Conservation (phyloP, 2,113 vertebrate species). For the Mastomys natalensis region DNA sequence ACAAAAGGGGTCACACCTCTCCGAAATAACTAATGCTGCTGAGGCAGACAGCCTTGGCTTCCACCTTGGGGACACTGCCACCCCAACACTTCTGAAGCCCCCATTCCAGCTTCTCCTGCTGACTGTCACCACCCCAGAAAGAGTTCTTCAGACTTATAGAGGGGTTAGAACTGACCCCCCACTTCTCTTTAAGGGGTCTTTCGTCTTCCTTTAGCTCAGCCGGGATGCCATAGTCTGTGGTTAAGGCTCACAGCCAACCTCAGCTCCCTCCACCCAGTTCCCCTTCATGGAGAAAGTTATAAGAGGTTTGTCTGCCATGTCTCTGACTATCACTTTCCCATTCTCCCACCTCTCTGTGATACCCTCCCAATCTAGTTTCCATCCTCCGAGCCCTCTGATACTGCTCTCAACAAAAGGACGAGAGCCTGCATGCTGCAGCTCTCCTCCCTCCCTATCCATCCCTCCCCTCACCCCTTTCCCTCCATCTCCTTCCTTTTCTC, state of each 20-base stretch:
- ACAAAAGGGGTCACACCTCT: not conserved
- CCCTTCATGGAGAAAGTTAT: not conserved
- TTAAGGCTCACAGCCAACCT: not conserved
- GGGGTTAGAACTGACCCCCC: not conserved
- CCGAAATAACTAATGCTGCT: too few species aligned
- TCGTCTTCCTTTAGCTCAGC: not conserved
- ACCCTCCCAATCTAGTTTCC: not conserved
- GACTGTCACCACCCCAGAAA: not conserved
- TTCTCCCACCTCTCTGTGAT: not conserved
- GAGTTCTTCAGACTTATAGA: not conserved
- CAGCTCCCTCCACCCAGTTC: too few species aligned
- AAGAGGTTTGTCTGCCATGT: not conserved
- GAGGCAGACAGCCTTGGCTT: not conserved
- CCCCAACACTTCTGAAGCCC: not conserved
- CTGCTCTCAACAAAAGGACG: rapidly evolving
- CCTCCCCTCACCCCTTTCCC: not conserved
- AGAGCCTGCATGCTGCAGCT: not conserved
- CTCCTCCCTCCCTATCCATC: not conserved
- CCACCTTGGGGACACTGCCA: not conserved
- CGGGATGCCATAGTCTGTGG: not conserved
- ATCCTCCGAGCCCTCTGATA: not conserved
- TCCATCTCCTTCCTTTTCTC: too few species aligned
- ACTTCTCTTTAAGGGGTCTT: not conserved
- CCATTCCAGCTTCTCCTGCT: not conserved
- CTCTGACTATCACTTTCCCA: not conserved